phyloP scores from a whole-genome alignment of 2,113 vertebrate species.

The Sciurus niger region DNA sequence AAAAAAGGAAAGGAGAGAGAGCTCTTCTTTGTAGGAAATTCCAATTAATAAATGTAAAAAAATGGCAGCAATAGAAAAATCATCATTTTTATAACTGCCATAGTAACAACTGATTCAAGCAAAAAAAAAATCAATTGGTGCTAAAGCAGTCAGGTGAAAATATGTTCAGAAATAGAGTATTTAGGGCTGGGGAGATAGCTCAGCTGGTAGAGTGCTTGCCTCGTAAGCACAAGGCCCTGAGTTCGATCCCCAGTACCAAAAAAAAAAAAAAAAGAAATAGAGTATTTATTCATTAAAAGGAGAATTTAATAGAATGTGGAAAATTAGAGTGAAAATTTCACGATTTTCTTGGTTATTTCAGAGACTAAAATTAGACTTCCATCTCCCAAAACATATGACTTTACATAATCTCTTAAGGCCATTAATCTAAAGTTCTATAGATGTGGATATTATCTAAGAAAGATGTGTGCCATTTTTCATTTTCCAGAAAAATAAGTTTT shows the following conservation, averaged over 20 bases:
- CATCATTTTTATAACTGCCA: not conserved
- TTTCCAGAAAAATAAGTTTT: not conserved
- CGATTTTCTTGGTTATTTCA: not conserved
- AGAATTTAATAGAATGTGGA: not conserved
- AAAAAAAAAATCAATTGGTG: slow-evolving; percentile 19
- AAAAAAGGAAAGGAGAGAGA: not conserved
- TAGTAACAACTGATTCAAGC: not conserved
- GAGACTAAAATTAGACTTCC: not conserved
- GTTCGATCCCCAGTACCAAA: no score
- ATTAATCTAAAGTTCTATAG: not conserved
- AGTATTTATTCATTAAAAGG: not conserved
- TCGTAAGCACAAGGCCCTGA: no score
- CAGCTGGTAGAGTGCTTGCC: no score
- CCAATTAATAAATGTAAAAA: not conserved
- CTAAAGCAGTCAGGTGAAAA: not conserved
- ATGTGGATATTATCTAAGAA: not conserved
- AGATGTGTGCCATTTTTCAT: not conserved
- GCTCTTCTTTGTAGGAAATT: not conserved
- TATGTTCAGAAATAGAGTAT: not conserved
- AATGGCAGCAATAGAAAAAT: not conserved
- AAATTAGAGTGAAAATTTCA: not conserved
- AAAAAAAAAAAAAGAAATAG: no score
- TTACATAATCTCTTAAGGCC: not conserved
- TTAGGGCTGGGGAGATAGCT: no score
- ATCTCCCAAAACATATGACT: not conserved